These are phyloP conservation scores for Caenorhabditis angaria DNA, from an alignment of 2,888 invertebrate species.

Conservation along the genomic window DNA sequence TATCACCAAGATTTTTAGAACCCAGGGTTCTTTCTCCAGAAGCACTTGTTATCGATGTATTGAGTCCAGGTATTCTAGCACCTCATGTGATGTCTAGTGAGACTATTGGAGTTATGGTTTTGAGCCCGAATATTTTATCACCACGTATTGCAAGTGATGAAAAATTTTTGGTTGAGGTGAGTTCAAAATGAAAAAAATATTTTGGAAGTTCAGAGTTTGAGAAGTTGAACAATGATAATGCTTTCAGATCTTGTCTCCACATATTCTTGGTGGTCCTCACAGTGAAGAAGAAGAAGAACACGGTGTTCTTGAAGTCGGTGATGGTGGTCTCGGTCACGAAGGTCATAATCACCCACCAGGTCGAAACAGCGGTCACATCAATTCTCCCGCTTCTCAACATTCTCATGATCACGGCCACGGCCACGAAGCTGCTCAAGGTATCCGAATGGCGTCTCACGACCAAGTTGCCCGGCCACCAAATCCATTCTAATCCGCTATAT, in stretches of 20 bases:
- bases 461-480: constrained; percentile 6
- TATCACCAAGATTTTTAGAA: constrained; percentile 62
- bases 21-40: constrained; percentile 64
- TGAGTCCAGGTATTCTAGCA: constrained; percentile 64
- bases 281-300: constrained; percentile 57
- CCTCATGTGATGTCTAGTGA: constrained; percentile 60
- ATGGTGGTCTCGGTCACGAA: constrained; percentile 19
- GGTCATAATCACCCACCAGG: neutral
- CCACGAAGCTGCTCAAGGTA: neutral
- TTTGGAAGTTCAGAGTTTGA: neutral
- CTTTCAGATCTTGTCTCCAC: constrained; percentile 56
- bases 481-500: neutral
- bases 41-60: constrained; percentile 62
- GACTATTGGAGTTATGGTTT: constrained; percentile 56
- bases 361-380: neutral
- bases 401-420: constrained; percentile 9
- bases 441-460: neutral
- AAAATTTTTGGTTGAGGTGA: constrained; percentile 58
- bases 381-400: constrained; percentile 13
- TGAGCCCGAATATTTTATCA: constrained; percentile 66
- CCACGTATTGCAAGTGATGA: constrained; percentile 60
- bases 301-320: constrained; percentile 49
- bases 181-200: neutral
- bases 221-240: neutral
- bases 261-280: constrained; percentile 61